Percentiles rank a stretch among this genome's conserved stretches.
Conservation (phyloP, 2,113 vertebrate genomes). For the Phylloscopus whistleri region DNA sequence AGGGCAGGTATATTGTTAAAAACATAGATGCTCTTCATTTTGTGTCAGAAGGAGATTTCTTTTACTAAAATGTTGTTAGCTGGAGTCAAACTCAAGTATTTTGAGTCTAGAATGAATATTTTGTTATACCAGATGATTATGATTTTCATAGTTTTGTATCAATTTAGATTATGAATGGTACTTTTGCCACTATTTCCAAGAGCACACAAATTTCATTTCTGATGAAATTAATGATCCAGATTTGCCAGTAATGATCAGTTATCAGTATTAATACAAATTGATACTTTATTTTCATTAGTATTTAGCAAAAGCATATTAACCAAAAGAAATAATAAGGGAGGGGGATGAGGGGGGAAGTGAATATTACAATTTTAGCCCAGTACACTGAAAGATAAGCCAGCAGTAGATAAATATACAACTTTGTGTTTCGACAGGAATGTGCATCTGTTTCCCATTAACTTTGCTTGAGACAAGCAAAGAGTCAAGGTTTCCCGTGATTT, state of each 20-base stretch:
- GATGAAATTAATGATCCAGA: neutral
- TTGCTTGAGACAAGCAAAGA: constrained; percentile 35
- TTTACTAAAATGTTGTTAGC: neutral
- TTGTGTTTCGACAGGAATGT: constrained; percentile 14
- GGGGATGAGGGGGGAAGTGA: rapidly evolving
- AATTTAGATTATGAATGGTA: neutral
- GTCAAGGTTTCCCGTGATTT: constrained; percentile 52
- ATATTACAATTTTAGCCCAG: neutral
- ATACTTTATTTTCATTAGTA: neutral
- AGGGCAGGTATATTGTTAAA: neutral
- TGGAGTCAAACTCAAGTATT: neutral
- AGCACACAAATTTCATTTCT: neutral
- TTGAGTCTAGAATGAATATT: neutral
- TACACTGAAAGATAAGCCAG: neutral
- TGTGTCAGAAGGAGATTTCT: neutral
- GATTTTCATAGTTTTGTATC: neutral
- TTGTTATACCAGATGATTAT: neutral
- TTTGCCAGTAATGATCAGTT: neutral
- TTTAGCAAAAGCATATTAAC: neutral
- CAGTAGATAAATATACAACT: constrained; percentile 16
- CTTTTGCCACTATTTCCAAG: neutral
- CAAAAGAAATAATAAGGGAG: neutral
- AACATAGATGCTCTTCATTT: neutral
- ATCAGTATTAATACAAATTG: neutral
- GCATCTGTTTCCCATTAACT: constrained; percentile 72